Base-by-base conservation (phyloP, 1,140 invertebrate genomes). In the Lepidotrigona ventralis region DNA sequence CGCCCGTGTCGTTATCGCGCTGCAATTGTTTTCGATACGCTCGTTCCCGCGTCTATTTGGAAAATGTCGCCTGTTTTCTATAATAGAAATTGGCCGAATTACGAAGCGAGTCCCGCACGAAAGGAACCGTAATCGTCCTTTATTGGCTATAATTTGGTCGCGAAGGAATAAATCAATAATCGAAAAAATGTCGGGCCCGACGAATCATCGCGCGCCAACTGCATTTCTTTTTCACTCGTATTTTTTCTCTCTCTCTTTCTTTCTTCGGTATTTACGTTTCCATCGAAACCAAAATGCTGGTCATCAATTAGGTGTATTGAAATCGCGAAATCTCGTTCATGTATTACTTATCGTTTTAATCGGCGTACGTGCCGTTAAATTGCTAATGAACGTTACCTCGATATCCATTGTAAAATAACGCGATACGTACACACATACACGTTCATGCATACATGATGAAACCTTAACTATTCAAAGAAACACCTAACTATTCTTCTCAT, bases 321-420 rank as follows among this genome's bases (percentile, higher is more conserved):
- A 56, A 74, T 78, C 54, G 74, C 58, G 60, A 78, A 79, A 79
- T 63, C 39, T 79, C 66, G 63, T 81, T 76, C 58, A 69, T 84
- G 77, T 84, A 88, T 88, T 87, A 87, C 21, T 78, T 81, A 66
- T 70, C 64, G 77, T 66, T 70, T 79, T 69, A 75, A 83, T 86
- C 39, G 53, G 23, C 51, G 68, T 23, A 19, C 68, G 51, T 71
- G 33, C n/a, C 39, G 68, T 39, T 70, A 64, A 84, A 77, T 87
- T 53, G 69, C 51, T 79, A 71, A 82, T 69, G 81, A 83, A 63
- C 21, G 53, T 77, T 56, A 51, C 39, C 51, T 51, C 19, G 23
- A 17, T 29, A 23, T 33, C 39, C 46, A 17, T 64, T n/a, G 29
- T 26, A 1, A 69, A 58, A 69, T 60, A 29, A 80, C 1, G 21